Conservation (phyloP, 2,113 vertebrate species). For the Halichoerus grypus region DNA sequence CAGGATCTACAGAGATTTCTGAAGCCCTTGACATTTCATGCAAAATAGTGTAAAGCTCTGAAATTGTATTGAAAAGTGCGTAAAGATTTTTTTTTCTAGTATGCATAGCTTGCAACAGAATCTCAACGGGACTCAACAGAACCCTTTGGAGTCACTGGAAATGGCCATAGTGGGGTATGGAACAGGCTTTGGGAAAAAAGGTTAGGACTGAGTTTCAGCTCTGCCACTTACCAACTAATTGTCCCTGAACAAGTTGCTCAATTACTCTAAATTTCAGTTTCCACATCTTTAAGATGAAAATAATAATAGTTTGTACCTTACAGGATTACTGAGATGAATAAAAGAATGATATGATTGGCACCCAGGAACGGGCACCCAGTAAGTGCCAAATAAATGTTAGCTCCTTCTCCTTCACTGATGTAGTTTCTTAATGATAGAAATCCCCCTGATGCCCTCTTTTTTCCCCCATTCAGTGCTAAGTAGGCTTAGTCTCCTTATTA, state of each 20-base stretch:
- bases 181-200: not conserved
- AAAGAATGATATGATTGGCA: not conserved
- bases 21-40: not conserved
- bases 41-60: not conserved
- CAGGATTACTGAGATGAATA: not conserved
- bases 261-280: not conserved
- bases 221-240: not conserved
- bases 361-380: not conserved
- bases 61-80: not conserved
- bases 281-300: not conserved
- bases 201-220: not conserved
- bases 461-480: not conserved
- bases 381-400: not conserved
- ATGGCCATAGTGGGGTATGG: not conserved
- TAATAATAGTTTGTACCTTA: not conserved
- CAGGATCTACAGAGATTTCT: not conserved
- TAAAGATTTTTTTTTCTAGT: not conserved
- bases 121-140: not conserved
- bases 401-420: not conserved
- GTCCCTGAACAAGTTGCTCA: not conserved
- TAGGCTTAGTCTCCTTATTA: not conserved
- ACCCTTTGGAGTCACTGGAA: not conserved
- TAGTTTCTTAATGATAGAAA: not conserved
- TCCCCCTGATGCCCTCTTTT: not conserved
- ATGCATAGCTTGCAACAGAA: not conserved